Base-by-base conservation (phyloP, 1,140 invertebrate species). In the Phortica variegata region DNA sequence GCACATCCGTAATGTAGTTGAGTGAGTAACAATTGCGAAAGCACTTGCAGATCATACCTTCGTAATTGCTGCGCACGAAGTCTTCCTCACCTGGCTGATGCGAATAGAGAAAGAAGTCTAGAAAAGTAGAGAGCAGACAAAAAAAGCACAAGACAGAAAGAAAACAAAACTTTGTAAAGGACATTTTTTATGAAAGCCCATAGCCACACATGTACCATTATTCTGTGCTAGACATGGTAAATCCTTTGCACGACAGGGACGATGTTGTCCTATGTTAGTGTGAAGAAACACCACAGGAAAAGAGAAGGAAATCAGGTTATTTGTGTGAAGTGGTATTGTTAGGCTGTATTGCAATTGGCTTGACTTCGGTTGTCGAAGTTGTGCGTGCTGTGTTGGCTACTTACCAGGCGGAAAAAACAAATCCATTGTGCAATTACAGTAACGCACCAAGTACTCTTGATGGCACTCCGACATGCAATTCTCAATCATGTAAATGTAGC, bases 371-470 rank as follows among this genome's bases (percentile, higher is more conserved):
- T 26, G 33, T 36, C 12, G 6, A n/a, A 6, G 33, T 19, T 39
- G 37, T 21, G 47, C 37, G 53, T 50, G 21, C 31, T 23, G 29
- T 20, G 12, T 38, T 49, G 55, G 34, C 43, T 58, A 55, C 58
- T 70, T 62, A 73, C 73, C 73, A 47, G 69, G 62, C 53, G 73
- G 73, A 63, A 72, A 76, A 34, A 76, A 51, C 46, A 74, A 37
- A 36, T 75, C 70, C 56, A 75, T 37, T 39, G 69, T 75, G 52
- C 73, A 76, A 47, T 75, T 75, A 33, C 73, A 76, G 43, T 61
- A 70, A 17, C 58, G 47, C 16, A 70, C 47, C 49, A 75, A 55
- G 58, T 75, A 65, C 50, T 73, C 61, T 52, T 73, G 73, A 53
- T 73, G 65, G 44, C 73, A 76, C 53, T 75, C 55, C 18, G 73